Conservation (phyloP, 2,113 vertebrate species). For the Lipotes vexillifer region DNA sequence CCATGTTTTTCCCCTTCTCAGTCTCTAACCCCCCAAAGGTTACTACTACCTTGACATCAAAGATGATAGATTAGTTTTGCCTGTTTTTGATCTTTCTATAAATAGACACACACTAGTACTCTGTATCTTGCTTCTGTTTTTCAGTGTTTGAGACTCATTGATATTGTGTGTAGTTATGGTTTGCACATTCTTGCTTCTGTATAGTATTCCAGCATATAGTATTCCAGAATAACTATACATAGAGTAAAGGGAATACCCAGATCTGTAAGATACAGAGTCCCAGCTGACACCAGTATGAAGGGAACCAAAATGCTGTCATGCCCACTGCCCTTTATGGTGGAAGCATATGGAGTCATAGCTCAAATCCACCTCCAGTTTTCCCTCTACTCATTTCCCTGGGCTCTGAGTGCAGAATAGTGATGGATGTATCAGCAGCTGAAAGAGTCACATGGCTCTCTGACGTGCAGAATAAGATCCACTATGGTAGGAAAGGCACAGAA, state of each 20-base stretch:
- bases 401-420: not conserved
- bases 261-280: not conserved
- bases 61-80: not conserved
- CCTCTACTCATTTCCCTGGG: not conserved
- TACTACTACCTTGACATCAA: not conserved
- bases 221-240: not conserved
- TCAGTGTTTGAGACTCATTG: not conserved
- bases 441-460: not conserved
- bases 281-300: not conserved
- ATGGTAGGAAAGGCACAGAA: not conserved
- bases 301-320: not conserved
- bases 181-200: not conserved
- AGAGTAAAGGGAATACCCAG: not conserved
- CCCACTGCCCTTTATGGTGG: not conserved
- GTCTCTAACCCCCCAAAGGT: not conserved
- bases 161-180: not conserved
- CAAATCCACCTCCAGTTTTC: not conserved
- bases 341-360: not conserved
- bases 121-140: not conserved
- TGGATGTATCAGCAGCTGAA: not conserved
- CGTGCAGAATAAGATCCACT: not conserved
- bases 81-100: not conserved
- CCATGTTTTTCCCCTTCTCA: not conserved
- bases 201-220: not conserved
- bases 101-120: not conserved